Evolutionary conservation across 1,140 invertebrate genomes (phyloP), one percentile per base, ranked within the genome.

Genomic region (Cepaea nemoralis): DNA sequence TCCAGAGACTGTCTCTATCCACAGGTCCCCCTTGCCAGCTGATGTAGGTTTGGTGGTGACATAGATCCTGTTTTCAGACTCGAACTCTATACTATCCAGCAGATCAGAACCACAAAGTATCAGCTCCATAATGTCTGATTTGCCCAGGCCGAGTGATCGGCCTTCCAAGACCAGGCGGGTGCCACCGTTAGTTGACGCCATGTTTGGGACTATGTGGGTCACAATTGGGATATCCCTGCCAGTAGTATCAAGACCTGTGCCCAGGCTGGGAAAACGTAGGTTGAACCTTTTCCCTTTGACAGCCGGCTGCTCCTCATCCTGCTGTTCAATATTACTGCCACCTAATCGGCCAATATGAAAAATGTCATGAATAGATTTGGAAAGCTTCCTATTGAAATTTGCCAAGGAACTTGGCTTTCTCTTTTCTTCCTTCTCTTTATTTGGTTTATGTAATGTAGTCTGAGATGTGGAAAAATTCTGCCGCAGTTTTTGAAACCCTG

Each of bases 1-100:
- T 14, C 90, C 90, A 14, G 88, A 89, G 66, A 86, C 84, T 48
- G 90, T 91, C 74, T 88, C 88, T 42, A 91, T 85, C 55, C 86
- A 84, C 16, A 91, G 81, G 80, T 89, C 84, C 12, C 90, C 90
- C 50, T 83, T 86, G 27, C 88, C 85, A 8, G 87, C 80, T 42
- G 87, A 82, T 75, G 83, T 88, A 37, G 85, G 85, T 82, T 85
- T 88, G 48, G 88, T 90, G n/a, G 85, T 88, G 74, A 88, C 88
- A 63, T 86, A 85, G 35, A 91, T 87, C 39, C 82, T 82, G 45
- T 75, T 84, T 19, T 88, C 83, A 14, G 90, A 91, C 82, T 90
- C 88, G 83, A 86, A 91, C 73, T 91, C 88, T 27, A 91, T 50
- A 45, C 83, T 86, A 48, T 87, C 87, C 14, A 89, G 84, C 78